Conservation (phyloP, 2,113 vertebrate genomes). For the Micromys minutus region DNA sequence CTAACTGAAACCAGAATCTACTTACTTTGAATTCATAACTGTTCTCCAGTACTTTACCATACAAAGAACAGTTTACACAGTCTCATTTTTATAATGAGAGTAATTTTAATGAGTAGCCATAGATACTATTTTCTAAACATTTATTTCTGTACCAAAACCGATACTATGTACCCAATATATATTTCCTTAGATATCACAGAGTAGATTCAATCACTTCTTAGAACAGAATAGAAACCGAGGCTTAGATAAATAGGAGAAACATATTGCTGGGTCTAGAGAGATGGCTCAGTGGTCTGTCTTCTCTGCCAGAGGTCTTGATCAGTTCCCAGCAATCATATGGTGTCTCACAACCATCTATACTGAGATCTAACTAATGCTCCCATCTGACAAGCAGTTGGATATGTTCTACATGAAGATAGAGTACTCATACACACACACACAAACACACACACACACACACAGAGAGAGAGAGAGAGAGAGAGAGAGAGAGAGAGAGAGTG, state of each 20-base stretch:
- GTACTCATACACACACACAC: too few species aligned
- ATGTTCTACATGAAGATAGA: too few species aligned
- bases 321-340: too few species aligned
- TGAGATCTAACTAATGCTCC: too few species aligned
- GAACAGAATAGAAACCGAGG: neutral
- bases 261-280: neutral
- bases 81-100: neutral
- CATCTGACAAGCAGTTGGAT: too few species aligned
- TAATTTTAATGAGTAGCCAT: neutral
- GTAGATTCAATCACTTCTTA: neutral
- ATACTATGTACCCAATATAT: neutral
- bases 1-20: neutral
- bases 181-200: neutral
- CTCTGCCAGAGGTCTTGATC: too few species aligned
- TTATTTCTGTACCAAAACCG: neutral
- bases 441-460: too few species aligned
- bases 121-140: neutral
- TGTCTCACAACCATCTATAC: too few species aligned
- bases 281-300: too few species aligned
- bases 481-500: too few species aligned
- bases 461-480: too few species aligned
- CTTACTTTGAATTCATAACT: neutral
- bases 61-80: neutral
- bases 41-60: neutral
- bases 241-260: neutral